These are phyloP conservation scores for Molorchus minor DNA, from an alignment of 2,888 invertebrate species.

Conservation along the genomic window DNA sequence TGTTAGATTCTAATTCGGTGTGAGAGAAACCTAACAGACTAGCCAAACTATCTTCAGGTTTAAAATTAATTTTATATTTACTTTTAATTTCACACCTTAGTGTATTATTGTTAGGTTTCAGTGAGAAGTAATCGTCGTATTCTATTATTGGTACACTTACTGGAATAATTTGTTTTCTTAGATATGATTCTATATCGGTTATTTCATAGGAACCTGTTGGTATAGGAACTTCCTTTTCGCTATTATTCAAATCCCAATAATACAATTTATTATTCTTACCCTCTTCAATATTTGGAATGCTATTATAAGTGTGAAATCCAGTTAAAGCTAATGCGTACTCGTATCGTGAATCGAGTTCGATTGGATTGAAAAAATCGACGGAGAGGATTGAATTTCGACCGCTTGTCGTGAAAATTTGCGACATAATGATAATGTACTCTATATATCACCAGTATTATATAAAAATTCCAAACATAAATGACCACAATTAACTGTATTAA, in stretches of 20 bases:
- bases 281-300: not conserved
- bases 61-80: not conserved
- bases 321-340: conserved; percentile 25
- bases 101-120: too few species aligned
- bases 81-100: too few species aligned
- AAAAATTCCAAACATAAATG: conserved; percentile 41
- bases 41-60: not conserved
- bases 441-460: conserved; percentile 26
- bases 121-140: not conserved
- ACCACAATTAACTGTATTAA: conserved; percentile 29
- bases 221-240: not conserved
- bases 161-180: not conserved
- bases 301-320: too few species aligned
- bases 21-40: not conserved
- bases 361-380: not conserved
- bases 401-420: not conserved
- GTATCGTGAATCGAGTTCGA: conserved; percentile 18
- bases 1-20: conserved; percentile 12
- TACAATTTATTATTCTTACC: not conserved
- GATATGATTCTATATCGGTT: not conserved
- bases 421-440: not conserved
- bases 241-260: not conserved
- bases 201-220: not conserved
- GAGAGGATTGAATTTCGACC: not conserved
- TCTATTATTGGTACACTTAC: not conserved